Conservation (phyloP, 2,113 vertebrate species). For the Pomatorhinus ruficollis region DNA sequence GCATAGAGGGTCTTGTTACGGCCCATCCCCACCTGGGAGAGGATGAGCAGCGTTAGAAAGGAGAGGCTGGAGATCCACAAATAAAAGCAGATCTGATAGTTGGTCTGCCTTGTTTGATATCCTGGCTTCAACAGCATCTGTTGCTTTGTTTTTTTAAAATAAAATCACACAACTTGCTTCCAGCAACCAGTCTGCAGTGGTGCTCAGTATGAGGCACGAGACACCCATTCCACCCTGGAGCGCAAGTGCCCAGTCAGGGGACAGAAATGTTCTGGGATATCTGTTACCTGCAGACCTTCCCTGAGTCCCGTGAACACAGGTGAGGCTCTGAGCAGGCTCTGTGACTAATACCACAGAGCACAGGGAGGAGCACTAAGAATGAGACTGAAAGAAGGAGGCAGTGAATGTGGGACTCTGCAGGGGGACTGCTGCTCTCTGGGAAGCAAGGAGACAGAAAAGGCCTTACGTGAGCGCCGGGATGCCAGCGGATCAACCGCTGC, state of each 20-base stretch:
- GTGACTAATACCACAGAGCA: background rate
- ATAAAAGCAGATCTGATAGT: background rate
- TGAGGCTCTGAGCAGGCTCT: background rate
- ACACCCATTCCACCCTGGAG: background rate
- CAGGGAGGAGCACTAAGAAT: background rate
- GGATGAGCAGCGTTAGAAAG: background rate
- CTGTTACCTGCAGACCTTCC: background rate
- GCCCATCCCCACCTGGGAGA: conserved; percentile 88
- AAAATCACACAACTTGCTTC: background rate
- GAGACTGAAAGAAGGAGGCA: background rate
- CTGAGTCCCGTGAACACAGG: background rate
- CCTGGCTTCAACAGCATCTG: background rate
- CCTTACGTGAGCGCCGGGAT: conserved; percentile 93
- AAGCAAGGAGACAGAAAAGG: background rate
- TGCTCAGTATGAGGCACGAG: background rate
- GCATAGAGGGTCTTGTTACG: conserved; percentile 88
- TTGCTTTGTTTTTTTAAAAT: background rate
- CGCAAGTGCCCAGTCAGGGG: background rate
- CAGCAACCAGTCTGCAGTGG: background rate
- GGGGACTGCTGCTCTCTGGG: background rate
- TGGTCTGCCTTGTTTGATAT: background rate
- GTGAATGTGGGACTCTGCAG: background rate
- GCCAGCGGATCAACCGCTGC: conserved; percentile 88
- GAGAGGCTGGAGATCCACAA: background rate
- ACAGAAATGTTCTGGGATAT: background rate